Base-by-base conservation (phyloP, 2,888 invertebrate genomes). In the Chloroclysta siterata region DNA sequence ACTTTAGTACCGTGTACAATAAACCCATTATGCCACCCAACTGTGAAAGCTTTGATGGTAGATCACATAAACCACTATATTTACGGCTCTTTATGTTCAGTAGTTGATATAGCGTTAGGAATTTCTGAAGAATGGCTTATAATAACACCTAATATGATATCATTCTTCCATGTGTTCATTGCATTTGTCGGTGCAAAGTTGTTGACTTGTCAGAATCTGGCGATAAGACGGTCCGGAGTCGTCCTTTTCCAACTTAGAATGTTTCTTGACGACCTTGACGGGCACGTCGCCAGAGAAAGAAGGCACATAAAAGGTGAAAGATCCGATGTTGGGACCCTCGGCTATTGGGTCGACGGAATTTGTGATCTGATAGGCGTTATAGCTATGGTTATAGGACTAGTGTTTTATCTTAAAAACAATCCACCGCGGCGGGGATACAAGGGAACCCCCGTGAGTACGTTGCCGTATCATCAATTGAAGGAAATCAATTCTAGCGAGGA, bases 1-100 rank as follows among this genome's bases (percentile, higher is more conserved):
- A 93, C 93, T 0, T 94, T 95, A 94, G 80, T 96, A n/a, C 94
- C 94, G 15, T 97, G 97, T 78, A 94, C 93, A 51, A 93, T 96
- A 36, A 96, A 96, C 75, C 97, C 97, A 0, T 80, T 97, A 14
- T 97, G 97, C 79, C 95, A 96, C 74, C 95, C 98, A 1, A 97
- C 97, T 0, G 96, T 97, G 0, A 98, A 98, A 87, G 96, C 96
- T 0, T 83, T 98, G 59, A 94, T 97, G 92, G 90, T 97, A 53
- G 98, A 98, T 82, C 97, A 97, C 69, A 94, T 96, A 5, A 97
- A 97, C 80, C 96, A 97, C 77, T 98, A 97, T 78, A 88, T 98
- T 17, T 95, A 97, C 77, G 96, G 96, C 0, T 98, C 98, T 0
- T 82, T 96, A 50, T 96, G 97, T n/a, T 94, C 95, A 5, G 86